Conservation (phyloP, 2,888 invertebrate genomes). For the Hanleya hanleyi region DNA sequence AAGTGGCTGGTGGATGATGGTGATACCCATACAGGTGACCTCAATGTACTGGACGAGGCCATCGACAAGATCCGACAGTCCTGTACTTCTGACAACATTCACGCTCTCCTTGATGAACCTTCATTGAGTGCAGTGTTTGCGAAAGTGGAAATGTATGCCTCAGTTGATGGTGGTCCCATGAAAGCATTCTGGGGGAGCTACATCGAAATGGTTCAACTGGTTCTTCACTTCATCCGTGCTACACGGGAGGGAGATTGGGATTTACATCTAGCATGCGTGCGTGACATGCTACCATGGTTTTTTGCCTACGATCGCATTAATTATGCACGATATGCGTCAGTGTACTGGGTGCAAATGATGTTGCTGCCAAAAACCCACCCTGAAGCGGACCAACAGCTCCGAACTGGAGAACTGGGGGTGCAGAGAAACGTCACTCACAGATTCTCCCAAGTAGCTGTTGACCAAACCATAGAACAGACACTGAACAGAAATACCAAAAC, state of each 20-base stretch:
- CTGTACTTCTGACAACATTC: background rate
- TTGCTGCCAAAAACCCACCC: conserved; percentile 27
- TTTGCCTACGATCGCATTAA: conserved; percentile 22
- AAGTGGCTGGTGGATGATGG: background rate
- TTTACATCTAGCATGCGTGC: conserved; percentile 17
- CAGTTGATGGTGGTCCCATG: background rate
- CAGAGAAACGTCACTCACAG: conserved; percentile 6
- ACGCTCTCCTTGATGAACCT: background rate
- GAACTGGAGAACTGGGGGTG: conserved; percentile 13
- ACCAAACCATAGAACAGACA: conserved; percentile 27
- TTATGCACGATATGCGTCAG: conserved; percentile 24
- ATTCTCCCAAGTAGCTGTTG: conserved; percentile 17
- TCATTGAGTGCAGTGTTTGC: background rate
- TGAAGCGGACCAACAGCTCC: background rate
- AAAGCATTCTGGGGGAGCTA: conserved; percentile 19
- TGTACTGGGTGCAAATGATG: conserved; percentile 38
- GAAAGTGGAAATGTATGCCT: background rate
- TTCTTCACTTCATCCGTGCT: conserved; percentile 21
- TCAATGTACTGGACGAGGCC: background rate
- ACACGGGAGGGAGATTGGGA: conserved; percentile 24
- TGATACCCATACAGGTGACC: background rate
- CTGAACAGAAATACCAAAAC: conserved; percentile 26
- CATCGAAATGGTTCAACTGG: conserved; percentile 19
- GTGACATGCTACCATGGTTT: conserved; percentile 23
- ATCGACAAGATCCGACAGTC: background rate